phyloP scores from a whole-genome alignment of 2,113 vertebrate species.

The Pycnonotus jocosus region DNA sequence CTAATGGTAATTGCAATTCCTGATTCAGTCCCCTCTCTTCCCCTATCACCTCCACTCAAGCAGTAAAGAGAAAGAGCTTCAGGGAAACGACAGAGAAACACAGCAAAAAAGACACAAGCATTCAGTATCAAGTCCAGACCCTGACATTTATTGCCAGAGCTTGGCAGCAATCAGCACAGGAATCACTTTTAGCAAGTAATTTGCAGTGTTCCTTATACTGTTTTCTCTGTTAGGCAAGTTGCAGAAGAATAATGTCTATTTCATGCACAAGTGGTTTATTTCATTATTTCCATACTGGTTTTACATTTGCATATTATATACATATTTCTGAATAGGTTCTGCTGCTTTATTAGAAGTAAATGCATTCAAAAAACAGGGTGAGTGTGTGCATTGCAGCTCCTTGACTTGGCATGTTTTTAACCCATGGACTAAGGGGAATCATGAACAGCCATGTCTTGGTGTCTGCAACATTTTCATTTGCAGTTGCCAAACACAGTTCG shows the following conservation, averaged over 20 bases:
- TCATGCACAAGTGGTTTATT: background rate
- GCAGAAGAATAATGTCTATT: background rate
- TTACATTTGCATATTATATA: background rate
- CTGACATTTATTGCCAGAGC: background rate
- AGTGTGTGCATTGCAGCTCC: background rate
- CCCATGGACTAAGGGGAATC: background rate
- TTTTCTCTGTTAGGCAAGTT: background rate
- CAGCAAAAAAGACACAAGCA: rapidly evolving
- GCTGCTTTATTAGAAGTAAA: background rate
- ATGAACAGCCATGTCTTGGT: background rate
- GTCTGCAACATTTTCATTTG: background rate
- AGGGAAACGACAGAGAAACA: background rate
- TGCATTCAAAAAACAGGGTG: background rate
- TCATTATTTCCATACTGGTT: background rate
- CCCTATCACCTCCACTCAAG: background rate
- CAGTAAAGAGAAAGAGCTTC: background rate
- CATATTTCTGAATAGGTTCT: background rate
- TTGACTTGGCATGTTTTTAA: background rate
- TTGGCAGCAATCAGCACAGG: background rate
- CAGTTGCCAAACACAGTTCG: background rate
- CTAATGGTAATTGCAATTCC: background rate
- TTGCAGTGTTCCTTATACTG: background rate
- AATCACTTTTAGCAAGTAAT: background rate
- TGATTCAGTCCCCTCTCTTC: background rate
- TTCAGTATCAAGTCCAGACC: background rate